These are phyloP conservation scores for Andricus quercusramuli DNA, from an alignment of 2,888 invertebrate genomes.

Conservation along the genomic window DNA sequence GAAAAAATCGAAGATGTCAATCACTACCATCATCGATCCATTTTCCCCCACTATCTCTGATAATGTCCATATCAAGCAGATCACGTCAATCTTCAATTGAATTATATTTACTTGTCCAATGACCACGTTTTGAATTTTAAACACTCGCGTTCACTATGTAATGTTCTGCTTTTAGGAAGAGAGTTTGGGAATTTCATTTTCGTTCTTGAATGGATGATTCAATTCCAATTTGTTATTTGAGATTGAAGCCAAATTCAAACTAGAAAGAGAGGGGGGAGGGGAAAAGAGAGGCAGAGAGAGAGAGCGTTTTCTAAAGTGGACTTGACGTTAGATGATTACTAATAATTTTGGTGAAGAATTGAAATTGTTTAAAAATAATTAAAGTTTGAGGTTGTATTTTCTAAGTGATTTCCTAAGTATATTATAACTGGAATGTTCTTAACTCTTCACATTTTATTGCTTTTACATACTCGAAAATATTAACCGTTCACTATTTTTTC, in stretches of 20 bases:
- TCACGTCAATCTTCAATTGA: background rate
- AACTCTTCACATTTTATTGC: too few species aligned
- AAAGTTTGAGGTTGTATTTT: too few species aligned
- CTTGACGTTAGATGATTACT: too few species aligned
- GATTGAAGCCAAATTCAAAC: background rate
- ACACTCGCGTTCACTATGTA: background rate
- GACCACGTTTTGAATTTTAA: background rate
- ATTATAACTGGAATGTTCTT: too few species aligned
- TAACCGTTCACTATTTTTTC: too few species aligned
- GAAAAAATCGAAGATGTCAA: conserved; percentile 10
- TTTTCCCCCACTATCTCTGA: background rate
- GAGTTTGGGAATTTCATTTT: background rate
- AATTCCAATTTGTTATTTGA: background rate
- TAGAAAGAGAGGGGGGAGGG: too few species aligned
- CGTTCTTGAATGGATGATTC: background rate
- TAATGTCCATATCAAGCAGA: background rate
- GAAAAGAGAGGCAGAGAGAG: too few species aligned
- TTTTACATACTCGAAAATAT: too few species aligned
- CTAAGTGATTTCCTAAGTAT: too few species aligned
- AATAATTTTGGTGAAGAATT: too few species aligned
- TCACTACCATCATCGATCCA: background rate
- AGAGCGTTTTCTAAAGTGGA: too few species aligned
- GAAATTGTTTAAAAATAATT: too few species aligned
- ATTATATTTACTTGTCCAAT: background rate
- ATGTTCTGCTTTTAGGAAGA: background rate